phyloP scores from a whole-genome alignment of 2,113 vertebrate genomes.

The Pedetes capensis region DNA sequence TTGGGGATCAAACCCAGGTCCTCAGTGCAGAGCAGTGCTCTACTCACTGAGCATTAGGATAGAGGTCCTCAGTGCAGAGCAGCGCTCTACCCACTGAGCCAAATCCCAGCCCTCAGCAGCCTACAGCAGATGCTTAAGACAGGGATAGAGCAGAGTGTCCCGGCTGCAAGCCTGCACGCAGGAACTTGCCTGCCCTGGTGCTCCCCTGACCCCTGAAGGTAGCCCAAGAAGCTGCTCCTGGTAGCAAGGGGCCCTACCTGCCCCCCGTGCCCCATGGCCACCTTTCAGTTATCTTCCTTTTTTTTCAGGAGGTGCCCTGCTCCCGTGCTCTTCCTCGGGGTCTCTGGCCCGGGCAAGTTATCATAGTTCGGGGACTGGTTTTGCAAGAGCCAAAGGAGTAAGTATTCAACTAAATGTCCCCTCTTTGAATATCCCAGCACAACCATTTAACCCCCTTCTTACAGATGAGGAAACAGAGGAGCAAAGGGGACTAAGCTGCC shows the following conservation, averaged over 20 bases:
- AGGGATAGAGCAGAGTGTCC: background rate
- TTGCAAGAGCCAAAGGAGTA: constrained; percentile 69
- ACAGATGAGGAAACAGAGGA: background rate
- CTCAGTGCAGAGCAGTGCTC: too few species aligned
- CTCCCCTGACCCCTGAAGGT: background rate
- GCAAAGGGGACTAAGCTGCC: background rate
- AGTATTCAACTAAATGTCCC: background rate
- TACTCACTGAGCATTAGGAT: too few species aligned
- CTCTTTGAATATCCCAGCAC: background rate
- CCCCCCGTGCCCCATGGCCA: too few species aligned
- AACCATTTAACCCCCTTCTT: background rate
- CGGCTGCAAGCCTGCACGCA: too few species aligned
- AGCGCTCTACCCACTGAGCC: too few species aligned
- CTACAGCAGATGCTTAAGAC: background rate
- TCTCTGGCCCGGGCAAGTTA: constrained; percentile 72
- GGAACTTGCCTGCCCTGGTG: background rate
- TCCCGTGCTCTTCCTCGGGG: constrained; percentile 51
- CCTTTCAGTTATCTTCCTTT: background rate
- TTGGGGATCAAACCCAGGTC: too few species aligned
- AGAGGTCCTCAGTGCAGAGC: too few species aligned
- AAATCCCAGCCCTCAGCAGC: background rate
- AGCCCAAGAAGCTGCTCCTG: background rate
- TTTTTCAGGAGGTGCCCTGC: constrained; percentile 66
- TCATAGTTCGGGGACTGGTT: constrained; percentile 73
- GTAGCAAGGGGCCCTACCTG: background rate